Evolutionary conservation across 2,797 vertebrate species (phyloP).

Genomic region (Lithobates sylvaticus): DNA sequence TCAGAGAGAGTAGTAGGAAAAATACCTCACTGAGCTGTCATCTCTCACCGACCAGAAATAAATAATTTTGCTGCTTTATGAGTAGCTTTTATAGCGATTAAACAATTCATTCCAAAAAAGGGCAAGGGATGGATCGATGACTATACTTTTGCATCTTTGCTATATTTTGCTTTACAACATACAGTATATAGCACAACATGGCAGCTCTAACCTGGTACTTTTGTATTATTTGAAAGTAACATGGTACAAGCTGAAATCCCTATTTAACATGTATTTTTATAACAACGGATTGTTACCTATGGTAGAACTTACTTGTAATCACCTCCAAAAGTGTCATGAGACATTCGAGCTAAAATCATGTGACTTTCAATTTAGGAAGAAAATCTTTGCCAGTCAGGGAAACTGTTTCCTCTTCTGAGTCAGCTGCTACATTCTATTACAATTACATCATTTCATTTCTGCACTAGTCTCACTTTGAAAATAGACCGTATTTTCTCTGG

Average conservation of each 20-base stretch:
- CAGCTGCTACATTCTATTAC: slow-evolving; percentile 40
- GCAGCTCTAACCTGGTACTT: too few species aligned
- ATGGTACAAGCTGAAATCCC: neutral
- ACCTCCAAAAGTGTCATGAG: neutral
- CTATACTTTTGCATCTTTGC: too few species aligned
- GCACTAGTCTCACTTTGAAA: neutral
- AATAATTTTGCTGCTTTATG: neutral
- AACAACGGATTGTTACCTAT: neutral
- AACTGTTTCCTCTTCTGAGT: slow-evolving; percentile 32
- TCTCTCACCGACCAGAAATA: neutral
- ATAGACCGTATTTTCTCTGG: neutral
- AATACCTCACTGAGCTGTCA: neutral
- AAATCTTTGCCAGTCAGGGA: neutral
- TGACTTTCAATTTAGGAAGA: slow-evolving; percentile 7
- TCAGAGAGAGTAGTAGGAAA: neutral
- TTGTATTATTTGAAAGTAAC: neutral
- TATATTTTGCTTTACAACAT: too few species aligned
- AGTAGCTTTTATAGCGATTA: too few species aligned
- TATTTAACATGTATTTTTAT: neutral
- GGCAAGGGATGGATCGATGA: too few species aligned
- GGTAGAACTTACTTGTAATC: neutral
- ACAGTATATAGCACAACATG: too few species aligned
- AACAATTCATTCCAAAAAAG: too few species aligned
- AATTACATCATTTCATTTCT: slow-evolving; percentile 38
- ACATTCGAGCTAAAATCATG: neutral